Percentiles rank a stretch among this genome's conserved stretches.
These are phyloP conservation scores for Galleria mellonella DNA, from an alignment of 1,140 invertebrate species.

Conservation along the genomic window DNA sequence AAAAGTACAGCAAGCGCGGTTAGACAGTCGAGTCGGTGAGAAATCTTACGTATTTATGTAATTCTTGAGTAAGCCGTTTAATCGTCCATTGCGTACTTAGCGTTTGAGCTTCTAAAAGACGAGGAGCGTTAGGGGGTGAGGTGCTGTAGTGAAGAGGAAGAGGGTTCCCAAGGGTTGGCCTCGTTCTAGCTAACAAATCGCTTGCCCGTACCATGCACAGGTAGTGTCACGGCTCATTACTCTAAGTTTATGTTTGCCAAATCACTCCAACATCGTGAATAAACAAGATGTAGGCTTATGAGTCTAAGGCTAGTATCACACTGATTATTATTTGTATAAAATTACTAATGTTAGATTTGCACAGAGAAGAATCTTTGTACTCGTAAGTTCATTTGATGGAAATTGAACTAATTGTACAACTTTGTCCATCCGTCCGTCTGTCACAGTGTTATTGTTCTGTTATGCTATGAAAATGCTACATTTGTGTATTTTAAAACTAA, in stretches of 20 bases:
- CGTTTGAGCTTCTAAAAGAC: conserved; percentile 28
- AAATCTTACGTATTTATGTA: conserved; percentile 31
- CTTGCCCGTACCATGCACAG: conserved; percentile 35
- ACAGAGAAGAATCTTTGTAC: too few species aligned
- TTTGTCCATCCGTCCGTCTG: too few species aligned
- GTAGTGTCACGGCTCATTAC: conserved; percentile 52
- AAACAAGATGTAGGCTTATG: conserved; percentile 33
- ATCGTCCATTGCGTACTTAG: conserved; percentile 41
- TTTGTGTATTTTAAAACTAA: too few species aligned
- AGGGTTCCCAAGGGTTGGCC: conserved; percentile 21
- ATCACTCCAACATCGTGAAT: conserved; percentile 35
- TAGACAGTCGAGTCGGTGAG: conserved; percentile 12
- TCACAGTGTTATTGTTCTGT: too few species aligned
- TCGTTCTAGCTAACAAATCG: conserved; percentile 41
- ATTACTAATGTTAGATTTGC: too few species aligned
- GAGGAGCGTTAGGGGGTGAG: conserved; percentile 3
- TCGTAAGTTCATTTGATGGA: too few species aligned
- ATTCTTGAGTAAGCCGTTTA: conserved; percentile 37
- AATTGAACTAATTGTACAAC: too few species aligned
- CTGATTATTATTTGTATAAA: too few species aligned
- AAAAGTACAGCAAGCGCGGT: conserved; percentile 21
- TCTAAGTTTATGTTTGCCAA: conserved; percentile 41
- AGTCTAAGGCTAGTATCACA: too few species aligned
- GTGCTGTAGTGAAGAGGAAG: conserved; percentile 2
- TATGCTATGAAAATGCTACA: too few species aligned